Evolutionary conservation across 1,140 invertebrate species (phyloP).

Genomic region (Delia radicum): DNA sequence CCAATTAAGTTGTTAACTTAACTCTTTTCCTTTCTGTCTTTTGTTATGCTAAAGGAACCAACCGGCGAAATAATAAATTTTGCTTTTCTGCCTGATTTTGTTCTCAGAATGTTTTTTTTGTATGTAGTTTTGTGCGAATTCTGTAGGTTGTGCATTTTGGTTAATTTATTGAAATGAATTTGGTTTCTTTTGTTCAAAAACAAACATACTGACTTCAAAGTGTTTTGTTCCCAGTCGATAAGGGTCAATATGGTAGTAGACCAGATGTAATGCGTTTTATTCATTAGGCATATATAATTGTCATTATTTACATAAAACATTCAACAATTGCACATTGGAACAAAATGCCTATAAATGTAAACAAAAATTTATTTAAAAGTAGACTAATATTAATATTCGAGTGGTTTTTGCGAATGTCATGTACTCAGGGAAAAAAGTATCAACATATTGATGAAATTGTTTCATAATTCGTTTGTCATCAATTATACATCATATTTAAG

Average conservation of each 20-base stretch:
- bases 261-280: neutral
- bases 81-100: neutral
- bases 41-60: neutral
- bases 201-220: neutral
- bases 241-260: neutral
- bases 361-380: no score
- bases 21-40: neutral
- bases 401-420: no score
- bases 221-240: neutral
- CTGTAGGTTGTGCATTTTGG: no score
- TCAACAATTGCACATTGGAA: neutral
- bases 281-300: neutral
- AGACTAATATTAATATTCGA: no score
- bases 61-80: neutral
- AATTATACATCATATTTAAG: no score
- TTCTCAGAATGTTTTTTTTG: neutral
- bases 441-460: no score
- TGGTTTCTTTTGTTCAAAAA: neutral
- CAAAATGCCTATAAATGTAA: no score
- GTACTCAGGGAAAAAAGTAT: no score
- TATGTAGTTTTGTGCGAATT: no score
- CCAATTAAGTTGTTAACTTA: conserved; percentile 55
- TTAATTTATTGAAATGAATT: conserved; percentile 13
- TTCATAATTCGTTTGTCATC: no score
- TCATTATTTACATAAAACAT: neutral